These are phyloP conservation scores for Urocyon cinereoargenteus DNA, from an alignment of 2,797 vertebrate genomes.

Conservation along the genomic window DNA sequence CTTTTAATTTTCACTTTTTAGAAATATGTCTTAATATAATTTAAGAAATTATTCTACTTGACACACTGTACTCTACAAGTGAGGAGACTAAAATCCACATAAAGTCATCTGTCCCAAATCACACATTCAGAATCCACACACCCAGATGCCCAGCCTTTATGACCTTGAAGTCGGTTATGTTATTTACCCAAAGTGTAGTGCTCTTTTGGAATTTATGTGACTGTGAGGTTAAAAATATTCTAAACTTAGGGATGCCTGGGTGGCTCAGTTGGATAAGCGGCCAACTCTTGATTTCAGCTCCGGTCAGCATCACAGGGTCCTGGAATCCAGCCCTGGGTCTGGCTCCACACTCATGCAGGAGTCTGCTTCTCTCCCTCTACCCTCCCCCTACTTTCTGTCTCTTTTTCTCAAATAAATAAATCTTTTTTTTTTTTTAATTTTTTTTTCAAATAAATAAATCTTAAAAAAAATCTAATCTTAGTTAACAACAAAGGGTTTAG, in stretches of 20 bases:
- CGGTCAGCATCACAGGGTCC: neutral
- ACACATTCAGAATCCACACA: neutral
- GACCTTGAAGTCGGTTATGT: neutral
- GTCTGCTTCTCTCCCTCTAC: neutral
- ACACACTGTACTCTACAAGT: neutral
- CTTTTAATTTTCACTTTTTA: neutral
- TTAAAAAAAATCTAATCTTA: constrained; percentile 8
- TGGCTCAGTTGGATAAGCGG: neutral
- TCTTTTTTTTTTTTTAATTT: no score
- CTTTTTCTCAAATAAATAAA: neutral
- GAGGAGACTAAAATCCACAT: neutral
- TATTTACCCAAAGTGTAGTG: neutral
- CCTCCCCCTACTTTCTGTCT: neutral
- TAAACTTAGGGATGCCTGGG: neutral
- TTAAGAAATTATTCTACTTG: neutral
- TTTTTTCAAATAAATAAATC: neutral
- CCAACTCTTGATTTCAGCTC: neutral
- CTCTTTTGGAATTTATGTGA: neutral
- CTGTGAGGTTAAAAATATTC: neutral
- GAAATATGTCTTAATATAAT: neutral
- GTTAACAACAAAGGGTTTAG: constrained; percentile 8
- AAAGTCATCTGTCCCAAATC: neutral
- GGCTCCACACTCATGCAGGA: neutral
- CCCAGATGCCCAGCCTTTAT: no score
- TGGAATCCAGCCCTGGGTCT: neutral